Conservation (phyloP, 2,888 invertebrate genomes). For the Frankliniella intonsa region DNA sequence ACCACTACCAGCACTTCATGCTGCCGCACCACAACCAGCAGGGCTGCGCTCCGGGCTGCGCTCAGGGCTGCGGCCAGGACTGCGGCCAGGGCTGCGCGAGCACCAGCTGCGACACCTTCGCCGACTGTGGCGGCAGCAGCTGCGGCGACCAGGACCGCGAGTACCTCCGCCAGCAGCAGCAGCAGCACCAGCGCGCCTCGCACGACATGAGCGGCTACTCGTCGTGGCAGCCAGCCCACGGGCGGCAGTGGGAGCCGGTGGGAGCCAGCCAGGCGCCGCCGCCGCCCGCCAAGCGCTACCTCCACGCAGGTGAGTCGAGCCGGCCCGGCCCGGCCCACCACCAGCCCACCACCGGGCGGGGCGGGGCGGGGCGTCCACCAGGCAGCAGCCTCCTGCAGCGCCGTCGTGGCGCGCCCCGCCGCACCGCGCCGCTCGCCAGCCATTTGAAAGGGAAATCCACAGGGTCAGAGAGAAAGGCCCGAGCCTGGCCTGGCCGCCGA, state of each 20-base stretch:
- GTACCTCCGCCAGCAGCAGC: neutral
- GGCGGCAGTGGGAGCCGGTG: constrained; percentile 3
- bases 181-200: neutral
- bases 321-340: too few relatives aligned
- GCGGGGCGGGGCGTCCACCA: too few relatives aligned
- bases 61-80: neutral
- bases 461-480: too few relatives aligned
- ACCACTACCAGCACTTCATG: constrained; percentile 19
- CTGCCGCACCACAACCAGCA: neutral
- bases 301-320: constrained; percentile 36
- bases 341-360: too few relatives aligned
- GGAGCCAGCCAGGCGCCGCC: constrained; percentile 36
- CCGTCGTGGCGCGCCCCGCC: too few relatives aligned
- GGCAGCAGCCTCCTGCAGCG: too few relatives aligned
- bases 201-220: constrained; percentile 8
- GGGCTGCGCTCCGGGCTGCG: neutral
- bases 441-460: too few relatives aligned
- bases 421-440: too few relatives aligned
- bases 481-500: too few relatives aligned
- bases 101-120: neutral
- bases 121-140: constrained; percentile 9
- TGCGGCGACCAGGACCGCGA: neutral
- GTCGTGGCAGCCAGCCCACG: neutral
- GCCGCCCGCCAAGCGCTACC: constrained; percentile 38
- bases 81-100: neutral